Evolutionary conservation across 2,797 vertebrate species (phyloP), one percentile per base, ranked within the genome.

Genomic region (Carduelis carduelis): DNA sequence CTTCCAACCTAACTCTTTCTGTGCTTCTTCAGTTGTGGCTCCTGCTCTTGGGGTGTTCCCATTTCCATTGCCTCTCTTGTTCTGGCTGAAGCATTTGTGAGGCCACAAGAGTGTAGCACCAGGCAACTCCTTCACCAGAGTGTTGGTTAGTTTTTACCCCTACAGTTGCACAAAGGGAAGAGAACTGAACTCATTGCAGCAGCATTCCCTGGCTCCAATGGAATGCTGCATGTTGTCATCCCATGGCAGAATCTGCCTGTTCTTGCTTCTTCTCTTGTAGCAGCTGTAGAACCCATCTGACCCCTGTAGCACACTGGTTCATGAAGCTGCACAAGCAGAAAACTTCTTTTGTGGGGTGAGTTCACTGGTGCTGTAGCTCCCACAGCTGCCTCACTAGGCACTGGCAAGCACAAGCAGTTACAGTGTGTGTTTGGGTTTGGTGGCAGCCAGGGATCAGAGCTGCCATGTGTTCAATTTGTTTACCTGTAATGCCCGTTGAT

Each of bases 381-480:
- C 26, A 9, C 34, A 49, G 28, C 34, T 66, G n/a, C 18, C 18
- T 72, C 28, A 4, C 26, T 10, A 21, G 28, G 9, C 0, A 0
- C 39, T 30, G 47, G 35, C 74, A 74, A 44, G 74, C 37, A 70
- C 43, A 41, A 81, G 27, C 60, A 77, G 15, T 47, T 55, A 46
- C 34, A 83, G 9, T 23, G 8, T 16, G 15, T 46, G 18, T 56
- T 83, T 81, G 27, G 14, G 24, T 82, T 21, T 70, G 59, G 43
- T 17, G 14, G 21, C 41, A 24, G 50, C 14, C 15, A n/a, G 35
- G 70, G 21, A 37, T 12, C 0, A 2, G 35, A 18, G 8, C 37
- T 91, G 39, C 27, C 14, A 20, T 82, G 34, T 14, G 0, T 75
- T 81, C 17, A 4, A 1, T 70, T 63, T 8, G 2, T 64, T 74